Evolutionary conservation across 2,888 invertebrate species (phyloP), one percentile per base, ranked within the genome.

Genomic region (Ypsolopha scabrella): DNA sequence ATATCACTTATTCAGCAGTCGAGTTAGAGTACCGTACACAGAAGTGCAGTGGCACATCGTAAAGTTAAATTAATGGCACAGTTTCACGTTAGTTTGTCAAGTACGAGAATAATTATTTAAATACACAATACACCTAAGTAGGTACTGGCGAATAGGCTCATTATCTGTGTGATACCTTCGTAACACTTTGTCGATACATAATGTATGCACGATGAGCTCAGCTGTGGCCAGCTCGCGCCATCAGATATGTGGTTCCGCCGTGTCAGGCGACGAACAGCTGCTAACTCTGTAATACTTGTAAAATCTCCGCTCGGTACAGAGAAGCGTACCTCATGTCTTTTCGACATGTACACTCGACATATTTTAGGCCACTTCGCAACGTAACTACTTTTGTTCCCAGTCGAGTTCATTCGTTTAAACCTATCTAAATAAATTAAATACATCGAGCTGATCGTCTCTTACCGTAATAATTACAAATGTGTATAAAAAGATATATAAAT

Each of bases 1-100:
- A 73, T 81, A 82, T 83, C 81, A 83, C 83, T 78, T 80, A 80
- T 72, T 70, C 75, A 80, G 78, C 83, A 85, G 82, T 86, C 83
- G 69, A 75, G 78, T 82, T 82, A 54, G 49, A 46, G 54, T 43
- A 43, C 43, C 53, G 51, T 38, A 81, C 66, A 76, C 79, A 77
- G 70, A 72, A 75, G 75, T 78, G 78, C 81, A 80, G 82, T 80
- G 82, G 82, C 83, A 83, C 81, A 72, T 75, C 70, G 72, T 80
- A 80, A 80, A 80, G 81, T 82, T 81, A 85, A 75, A 82, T 78
- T 77, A 81, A 86, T 86, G 86, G 86, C 86, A 86, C 86, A 85
- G 73, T 82, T 86, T 86, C 86, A 86, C 86, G 86, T 86, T 85
- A 85, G 83, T 82, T 80, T 69, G 70, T 78, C 73, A 78, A 81